Base-by-base conservation (phyloP, 2,797 vertebrate species). In the Ceryle rudis region DNA sequence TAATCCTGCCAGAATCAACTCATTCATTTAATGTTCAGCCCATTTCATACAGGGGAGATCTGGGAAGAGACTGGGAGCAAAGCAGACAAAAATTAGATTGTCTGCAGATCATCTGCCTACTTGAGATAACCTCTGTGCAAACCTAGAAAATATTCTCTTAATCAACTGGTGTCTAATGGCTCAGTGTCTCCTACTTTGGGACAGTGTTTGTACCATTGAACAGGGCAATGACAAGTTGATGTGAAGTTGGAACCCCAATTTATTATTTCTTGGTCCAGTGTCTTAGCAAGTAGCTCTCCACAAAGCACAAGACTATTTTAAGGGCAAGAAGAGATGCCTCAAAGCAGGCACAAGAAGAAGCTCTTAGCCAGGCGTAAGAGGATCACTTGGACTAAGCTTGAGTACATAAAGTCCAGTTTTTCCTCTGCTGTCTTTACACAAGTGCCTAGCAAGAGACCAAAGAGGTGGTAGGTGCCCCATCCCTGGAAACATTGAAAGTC, bases 41-140 rank as follows among this genome's bases (percentile, higher is more conserved):
- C 21, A 2, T 44, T 73, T 52, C 2, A 3, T 12, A 35, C 5
- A 13, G 1, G 0, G 13, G 7, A 25, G 22, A 26, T 42, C 54
- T 17, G 14, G 42, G 19, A 73, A 64, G 26, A 6, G 13, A 28
- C 13, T 3, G 39, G 58, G 37, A 77, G 31, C 11, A 72, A 70
- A 79, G 54, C 46, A 80, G 60, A 19, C 19, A 70, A 57, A 82
- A 35, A 0, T 0, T 13, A 55, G 52, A 55, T 23, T 6, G 33
- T 37, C 47, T 67, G 44, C 61, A 58, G 33, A 49, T 19, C 35
- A 74, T 16, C 44, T 71, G 23, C 13, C 51, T 58, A 55, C 60
- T 49, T 73, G 14, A 58, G 46, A 37, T 25, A 72, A 52, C 12
- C n/a, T 25, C 10, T 55, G 7, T 2, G 16, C 33, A 75, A 86